phyloP scores from a whole-genome alignment of 2,888 invertebrate species.

The Cheilosia variabilis region DNA sequence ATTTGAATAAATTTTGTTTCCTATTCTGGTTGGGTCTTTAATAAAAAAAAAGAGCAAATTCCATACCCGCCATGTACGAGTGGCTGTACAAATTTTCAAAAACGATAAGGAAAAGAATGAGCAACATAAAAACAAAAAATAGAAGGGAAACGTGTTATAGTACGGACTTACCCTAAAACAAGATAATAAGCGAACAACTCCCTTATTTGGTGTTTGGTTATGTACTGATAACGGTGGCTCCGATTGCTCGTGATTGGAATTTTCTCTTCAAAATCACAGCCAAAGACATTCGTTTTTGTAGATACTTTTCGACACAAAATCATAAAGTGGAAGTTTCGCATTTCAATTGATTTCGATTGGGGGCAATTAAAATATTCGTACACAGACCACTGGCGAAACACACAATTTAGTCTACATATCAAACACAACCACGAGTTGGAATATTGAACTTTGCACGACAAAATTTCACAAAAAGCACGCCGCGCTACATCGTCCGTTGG shows the following conservation, averaged over 20 bases:
- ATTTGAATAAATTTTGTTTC: constrained; percentile 67
- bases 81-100: constrained; percentile 8
- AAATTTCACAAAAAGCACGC: constrained; percentile 28
- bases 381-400: not conserved
- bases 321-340: constrained; percentile 49
- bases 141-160: constrained; percentile 15
- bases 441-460: constrained; percentile 50
- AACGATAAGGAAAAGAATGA: constrained; percentile 39
- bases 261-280: constrained; percentile 46
- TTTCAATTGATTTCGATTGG: constrained; percentile 80
- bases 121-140: constrained; percentile 11
- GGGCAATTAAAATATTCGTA: constrained; percentile 78
- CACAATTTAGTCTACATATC: constrained; percentile 6
- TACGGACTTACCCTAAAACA: constrained; percentile 61
- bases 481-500: constrained; percentile 2
- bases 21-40: constrained; percentile 1
- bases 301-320: constrained; percentile 55
- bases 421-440: not conserved
- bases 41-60: not conserved
- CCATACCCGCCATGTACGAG: not conserved
- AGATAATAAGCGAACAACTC: constrained; percentile 62
- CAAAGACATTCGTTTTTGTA: constrained; percentile 38
- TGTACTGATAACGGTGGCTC: constrained; percentile 58
- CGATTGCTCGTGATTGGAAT: constrained; percentile 27
- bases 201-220: constrained; percentile 43